Percentiles rank a stretch among this genome's conserved stretches.
phyloP scores from a whole-genome alignment of 2,888 invertebrate genomes.

The Cheilosia vulpina region DNA sequence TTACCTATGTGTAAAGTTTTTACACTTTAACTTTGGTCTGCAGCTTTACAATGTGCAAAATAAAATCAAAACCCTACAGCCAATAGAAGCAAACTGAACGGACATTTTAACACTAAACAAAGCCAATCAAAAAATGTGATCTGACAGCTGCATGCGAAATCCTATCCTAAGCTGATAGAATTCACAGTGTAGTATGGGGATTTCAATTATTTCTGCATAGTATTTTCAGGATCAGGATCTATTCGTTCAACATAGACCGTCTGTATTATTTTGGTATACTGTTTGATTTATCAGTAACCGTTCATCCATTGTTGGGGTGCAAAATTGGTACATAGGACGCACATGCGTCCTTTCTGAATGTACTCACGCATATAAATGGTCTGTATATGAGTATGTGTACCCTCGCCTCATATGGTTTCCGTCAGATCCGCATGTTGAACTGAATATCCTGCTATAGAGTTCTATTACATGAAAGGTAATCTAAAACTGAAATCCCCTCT shows the following conservation, averaged over 20 bases:
- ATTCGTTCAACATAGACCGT: conserved; percentile 22
- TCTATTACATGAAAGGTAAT: conserved; percentile 4
- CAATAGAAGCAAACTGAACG: conserved; percentile 13
- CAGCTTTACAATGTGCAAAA: neutral
- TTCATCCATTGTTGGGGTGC: conserved; percentile 46
- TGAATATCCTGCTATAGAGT: conserved; percentile 33
- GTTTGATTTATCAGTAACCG: conserved; percentile 12
- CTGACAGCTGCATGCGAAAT: conserved; percentile 41
- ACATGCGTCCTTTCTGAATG: conserved; percentile 38
- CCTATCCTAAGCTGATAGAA: conserved; percentile 14
- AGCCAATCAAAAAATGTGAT: conserved; percentile 32
- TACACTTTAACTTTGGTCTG: neutral
- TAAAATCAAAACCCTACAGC: neutral
- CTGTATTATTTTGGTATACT: conserved; percentile 31
- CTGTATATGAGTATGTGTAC: conserved; percentile 1
- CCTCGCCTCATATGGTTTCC: neutral
- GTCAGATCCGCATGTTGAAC: conserved; percentile 24
- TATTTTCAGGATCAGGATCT: conserved; percentile 33
- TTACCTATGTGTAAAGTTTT: neutral
- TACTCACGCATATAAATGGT: conserved; percentile 23
- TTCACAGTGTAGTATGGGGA: neutral
- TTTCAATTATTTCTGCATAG: conserved; percentile 27
- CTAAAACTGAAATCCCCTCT: neutral
- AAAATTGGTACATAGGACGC: conserved; percentile 53
- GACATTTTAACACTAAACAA: conserved; percentile 15